Evolutionary conservation across 2,797 vertebrate species (phyloP).

Genomic region (Sebastes dallii): DNA sequence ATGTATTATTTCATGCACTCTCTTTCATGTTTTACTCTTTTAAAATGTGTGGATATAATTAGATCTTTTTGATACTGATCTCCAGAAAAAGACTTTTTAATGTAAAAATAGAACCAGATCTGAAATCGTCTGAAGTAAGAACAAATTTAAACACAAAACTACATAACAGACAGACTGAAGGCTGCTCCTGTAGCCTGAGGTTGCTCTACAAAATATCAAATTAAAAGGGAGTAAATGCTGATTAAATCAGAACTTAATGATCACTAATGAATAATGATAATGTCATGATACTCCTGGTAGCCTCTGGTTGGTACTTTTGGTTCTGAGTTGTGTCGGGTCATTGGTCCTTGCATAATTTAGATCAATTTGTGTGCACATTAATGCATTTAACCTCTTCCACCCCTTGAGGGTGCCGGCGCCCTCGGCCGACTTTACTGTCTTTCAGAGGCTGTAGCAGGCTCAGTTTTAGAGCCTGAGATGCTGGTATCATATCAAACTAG

Average conservation of each 20-base stretch:
- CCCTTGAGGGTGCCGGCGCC: too few relatives aligned
- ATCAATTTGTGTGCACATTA: background rate
- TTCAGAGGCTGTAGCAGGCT: too few relatives aligned
- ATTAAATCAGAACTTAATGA: background rate
- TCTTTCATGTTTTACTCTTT: background rate
- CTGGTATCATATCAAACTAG: too few relatives aligned
- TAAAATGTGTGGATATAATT: background rate
- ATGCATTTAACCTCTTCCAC: background rate
- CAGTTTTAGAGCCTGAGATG: too few relatives aligned
- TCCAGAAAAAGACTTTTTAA: constrained; percentile 14
- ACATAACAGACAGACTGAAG: background rate
- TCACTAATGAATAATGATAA: background rate
- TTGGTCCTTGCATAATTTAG: background rate
- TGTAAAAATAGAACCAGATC: constrained; percentile 20
- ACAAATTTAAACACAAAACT: background rate
- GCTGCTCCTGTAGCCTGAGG: background rate
- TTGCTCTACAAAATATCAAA: background rate
- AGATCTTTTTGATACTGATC: background rate
- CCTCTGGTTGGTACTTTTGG: background rate
- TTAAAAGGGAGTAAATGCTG: background rate
- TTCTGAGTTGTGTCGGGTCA: too few relatives aligned
- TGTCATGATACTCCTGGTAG: background rate
- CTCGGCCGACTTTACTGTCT: too few relatives aligned
- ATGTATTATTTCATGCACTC: background rate
- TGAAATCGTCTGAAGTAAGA: background rate